Evolutionary conservation across 2,888 invertebrate species (phyloP).

Genomic region (Lepidochrysops patricia): DNA sequence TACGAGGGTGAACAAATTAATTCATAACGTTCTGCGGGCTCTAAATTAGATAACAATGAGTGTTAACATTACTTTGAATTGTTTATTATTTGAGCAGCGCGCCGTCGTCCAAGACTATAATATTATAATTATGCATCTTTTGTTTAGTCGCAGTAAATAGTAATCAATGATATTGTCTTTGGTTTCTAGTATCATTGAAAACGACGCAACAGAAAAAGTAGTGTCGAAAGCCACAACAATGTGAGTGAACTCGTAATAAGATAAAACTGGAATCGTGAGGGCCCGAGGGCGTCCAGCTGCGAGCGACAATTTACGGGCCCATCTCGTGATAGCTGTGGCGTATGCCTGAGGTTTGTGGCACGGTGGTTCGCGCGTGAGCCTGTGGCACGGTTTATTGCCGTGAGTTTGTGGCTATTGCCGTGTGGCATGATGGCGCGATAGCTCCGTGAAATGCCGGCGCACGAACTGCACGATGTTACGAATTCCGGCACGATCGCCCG

Average conservation of each 20-base stretch:
- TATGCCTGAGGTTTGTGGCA: slow-evolving; percentile 64
- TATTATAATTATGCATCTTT: too few relatives aligned
- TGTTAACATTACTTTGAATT: neutral
- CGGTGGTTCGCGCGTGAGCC: slow-evolving; percentile 40
- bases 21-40: slow-evolving; percentile 8
- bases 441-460: slow-evolving; percentile 67
- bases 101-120: too few relatives aligned
- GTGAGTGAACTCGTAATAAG: slow-evolving; percentile 13
- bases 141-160: neutral
- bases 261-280: slow-evolving; percentile 31
- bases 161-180: neutral
- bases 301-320: slow-evolving; percentile 57
- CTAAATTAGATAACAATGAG: slow-evolving; percentile 11
- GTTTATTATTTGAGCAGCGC: neutral
- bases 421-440: slow-evolving; percentile 62
- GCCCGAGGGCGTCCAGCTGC: slow-evolving; percentile 54
- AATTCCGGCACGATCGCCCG: slow-evolving; percentile 55
- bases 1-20: slow-evolving; percentile 13
- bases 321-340: slow-evolving; percentile 49
- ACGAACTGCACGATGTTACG: slow-evolving; percentile 54
- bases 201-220: neutral
- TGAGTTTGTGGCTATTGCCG: neutral
- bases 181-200: neutral
- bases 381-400: too few relatives aligned
- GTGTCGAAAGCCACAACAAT: slow-evolving; percentile 17